Base-by-base conservation (phyloP, 2,888 invertebrate species). In the Brachynemurus nebulosus region DNA sequence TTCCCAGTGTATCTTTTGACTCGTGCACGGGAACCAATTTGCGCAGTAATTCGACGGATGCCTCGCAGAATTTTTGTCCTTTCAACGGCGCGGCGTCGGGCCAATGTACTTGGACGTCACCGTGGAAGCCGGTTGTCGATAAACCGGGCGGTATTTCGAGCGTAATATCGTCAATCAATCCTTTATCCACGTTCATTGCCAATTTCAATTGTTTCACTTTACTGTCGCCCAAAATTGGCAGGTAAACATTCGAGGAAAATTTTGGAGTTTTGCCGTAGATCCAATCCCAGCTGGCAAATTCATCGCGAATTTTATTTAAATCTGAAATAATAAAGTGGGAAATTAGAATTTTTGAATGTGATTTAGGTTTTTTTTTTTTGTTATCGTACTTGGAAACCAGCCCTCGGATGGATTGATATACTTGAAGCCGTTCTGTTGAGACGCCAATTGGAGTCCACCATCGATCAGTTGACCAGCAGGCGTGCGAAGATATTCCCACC, bases 251-350 rank as follows among this genome's bases (percentile, higher is more conserved):
- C 14, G 88, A 79, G 1, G 74, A 74, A 63, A 93, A 93, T 51
- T 78, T 76, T 0, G 93, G 95, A 0, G 92, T 88, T 59, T 77
- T 81, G 1, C 91, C 93, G 60, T 73, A 85, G 49, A 80, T 77
- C 92, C 92, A 93, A 46, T 89, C 79, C 89, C 91, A 92, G 19
- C 80, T 79, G 50, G 70, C 63, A 41, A 88, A 75, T 48, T 80
- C 76, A 30, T 74, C 70, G 45, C 74, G 74, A 45, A 88, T 68
- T 53, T 80, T 72, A 8, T 74, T 72, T 20, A 90, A 71, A 55
- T 89, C 84, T 77, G 62, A 45, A 46, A 53, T 52, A 41, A 45
- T 27, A 42, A 43, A 41, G 33, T 42, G 6, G 36, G 18, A 11
- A 11, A 33, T 20, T 34, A 23, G 23, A 9, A 23, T 6, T 23